phyloP scores from a whole-genome alignment of 2,888 invertebrate genomes.

The Tipula vernalis region DNA sequence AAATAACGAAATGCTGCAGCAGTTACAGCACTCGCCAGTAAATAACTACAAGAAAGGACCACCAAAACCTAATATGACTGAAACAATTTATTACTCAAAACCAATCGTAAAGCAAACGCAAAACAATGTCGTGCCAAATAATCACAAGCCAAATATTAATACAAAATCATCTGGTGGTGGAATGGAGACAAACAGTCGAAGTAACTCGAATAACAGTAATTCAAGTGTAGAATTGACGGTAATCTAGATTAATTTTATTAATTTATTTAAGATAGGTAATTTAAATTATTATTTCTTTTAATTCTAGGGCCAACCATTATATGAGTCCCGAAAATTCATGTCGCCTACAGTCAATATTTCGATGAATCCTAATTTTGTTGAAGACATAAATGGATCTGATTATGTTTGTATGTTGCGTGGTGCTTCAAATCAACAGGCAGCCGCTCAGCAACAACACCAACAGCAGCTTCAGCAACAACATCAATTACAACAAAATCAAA shows the following conservation, averaged over 20 bases:
- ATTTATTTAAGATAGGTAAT: not conserved
- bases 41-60: slow-evolving; percentile 5
- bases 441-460: slow-evolving; percentile 10
- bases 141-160: not conserved
- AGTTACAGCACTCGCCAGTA: not conserved
- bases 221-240: not conserved
- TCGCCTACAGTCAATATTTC: slow-evolving; percentile 26
- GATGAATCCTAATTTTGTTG: slow-evolving; percentile 39
- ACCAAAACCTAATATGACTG: not conserved
- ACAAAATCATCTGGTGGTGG: not conserved
- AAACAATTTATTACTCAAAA: slow-evolving; percentile 5
- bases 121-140: not conserved
- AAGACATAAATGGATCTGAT: slow-evolving; percentile 65
- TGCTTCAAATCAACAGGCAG: not conserved
- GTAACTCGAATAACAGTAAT: not conserved
- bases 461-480: slow-evolving; percentile 6
- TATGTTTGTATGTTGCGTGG: slow-evolving; percentile 74
- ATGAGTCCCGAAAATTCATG: not conserved
- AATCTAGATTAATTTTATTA: not conserved
- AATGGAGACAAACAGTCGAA: not conserved
- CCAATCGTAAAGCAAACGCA: not conserved
- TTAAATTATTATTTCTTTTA: not conserved
- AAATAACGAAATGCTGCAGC: not conserved
- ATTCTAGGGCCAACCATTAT: not conserved
- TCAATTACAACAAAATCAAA: not conserved